phyloP scores from a whole-genome alignment of 2,888 invertebrate species.

The Melitaea athalia region DNA sequence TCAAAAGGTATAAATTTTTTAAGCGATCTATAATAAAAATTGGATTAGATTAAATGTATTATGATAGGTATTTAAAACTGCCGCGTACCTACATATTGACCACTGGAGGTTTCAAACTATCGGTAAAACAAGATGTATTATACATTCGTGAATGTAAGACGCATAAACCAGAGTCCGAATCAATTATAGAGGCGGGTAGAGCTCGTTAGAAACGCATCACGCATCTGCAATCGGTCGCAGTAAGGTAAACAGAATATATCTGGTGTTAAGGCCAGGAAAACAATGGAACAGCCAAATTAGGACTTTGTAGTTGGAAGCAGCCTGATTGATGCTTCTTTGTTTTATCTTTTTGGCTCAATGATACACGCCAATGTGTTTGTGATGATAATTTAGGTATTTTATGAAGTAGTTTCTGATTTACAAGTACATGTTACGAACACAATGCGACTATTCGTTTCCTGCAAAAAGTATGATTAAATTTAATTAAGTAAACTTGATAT shows the following conservation, averaged over 20 bases:
- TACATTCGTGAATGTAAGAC: slow-evolving; percentile 80
- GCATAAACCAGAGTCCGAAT: slow-evolving; percentile 78
- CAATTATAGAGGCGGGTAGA: slow-evolving; percentile 72
- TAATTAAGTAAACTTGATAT: slow-evolving; percentile 13
- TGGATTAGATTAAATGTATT: no score
- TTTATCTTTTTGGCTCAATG: slow-evolving; percentile 34
- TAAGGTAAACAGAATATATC: slow-evolving; percentile 74
- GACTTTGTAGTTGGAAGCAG: slow-evolving; percentile 51
- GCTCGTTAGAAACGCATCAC: slow-evolving; percentile 82
- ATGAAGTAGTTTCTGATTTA: slow-evolving; percentile 27
- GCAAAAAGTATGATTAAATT: slow-evolving; percentile 20
- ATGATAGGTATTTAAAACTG: neutral
- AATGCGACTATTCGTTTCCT: slow-evolving; percentile 15
- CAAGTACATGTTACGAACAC: slow-evolving; percentile 20
- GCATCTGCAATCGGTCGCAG: slow-evolving; percentile 77
- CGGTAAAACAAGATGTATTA: slow-evolving; percentile 63
- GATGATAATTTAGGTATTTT: slow-evolving; percentile 36
- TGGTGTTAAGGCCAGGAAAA: slow-evolving; percentile 72
- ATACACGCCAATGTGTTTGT: slow-evolving; percentile 38
- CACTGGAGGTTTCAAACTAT: slow-evolving; percentile 21
- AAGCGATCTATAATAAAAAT: no score
- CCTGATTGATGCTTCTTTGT: slow-evolving; percentile 43
- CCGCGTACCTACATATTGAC: slow-evolving; percentile 1
- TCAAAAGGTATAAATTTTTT: no score
- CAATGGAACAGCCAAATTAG: slow-evolving; percentile 78